phyloP scores from a whole-genome alignment of 2,888 invertebrate species.

The Nemapogon koenigi region DNA sequence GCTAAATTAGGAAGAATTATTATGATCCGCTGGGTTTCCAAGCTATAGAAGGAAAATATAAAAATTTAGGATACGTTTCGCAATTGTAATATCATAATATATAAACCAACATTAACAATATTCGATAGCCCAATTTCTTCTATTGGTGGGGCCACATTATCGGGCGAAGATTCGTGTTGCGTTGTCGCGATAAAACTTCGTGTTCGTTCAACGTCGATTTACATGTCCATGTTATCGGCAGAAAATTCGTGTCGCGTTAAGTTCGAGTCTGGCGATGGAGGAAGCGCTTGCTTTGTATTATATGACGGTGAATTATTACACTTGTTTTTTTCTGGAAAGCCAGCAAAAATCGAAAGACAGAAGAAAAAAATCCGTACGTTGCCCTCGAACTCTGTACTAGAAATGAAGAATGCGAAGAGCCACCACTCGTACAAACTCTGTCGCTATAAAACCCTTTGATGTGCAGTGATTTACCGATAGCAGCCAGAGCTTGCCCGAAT shows the following conservation, averaged over 20 bases:
- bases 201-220: neutral
- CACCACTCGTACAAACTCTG: slow-evolving; percentile 9
- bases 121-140: too few species aligned
- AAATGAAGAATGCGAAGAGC: slow-evolving; percentile 1
- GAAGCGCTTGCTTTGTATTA: neutral
- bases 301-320: too few species aligned
- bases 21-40: too few species aligned
- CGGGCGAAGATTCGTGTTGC: neutral
- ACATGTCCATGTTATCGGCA: neutral
- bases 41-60: too few species aligned
- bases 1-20: too few species aligned
- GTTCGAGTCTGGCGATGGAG: neutral
- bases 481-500: slow-evolving; percentile 1
- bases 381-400: neutral
- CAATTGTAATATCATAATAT: too few species aligned
- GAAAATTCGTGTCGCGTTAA: neutral
- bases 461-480: slow-evolving; percentile 8
- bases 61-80: too few species aligned
- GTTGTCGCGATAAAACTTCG: neutral
- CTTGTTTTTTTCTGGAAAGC: too few species aligned
- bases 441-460: slow-evolving; percentile 12
- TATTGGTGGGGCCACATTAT: neutral
- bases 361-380: too few species aligned
- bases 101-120: too few species aligned
- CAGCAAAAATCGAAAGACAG: too few species aligned